Evolutionary conservation across 1,140 invertebrate genomes (phyloP), one percentile per base, ranked within the genome.

Genomic region (Cephus cinctus): DNA sequence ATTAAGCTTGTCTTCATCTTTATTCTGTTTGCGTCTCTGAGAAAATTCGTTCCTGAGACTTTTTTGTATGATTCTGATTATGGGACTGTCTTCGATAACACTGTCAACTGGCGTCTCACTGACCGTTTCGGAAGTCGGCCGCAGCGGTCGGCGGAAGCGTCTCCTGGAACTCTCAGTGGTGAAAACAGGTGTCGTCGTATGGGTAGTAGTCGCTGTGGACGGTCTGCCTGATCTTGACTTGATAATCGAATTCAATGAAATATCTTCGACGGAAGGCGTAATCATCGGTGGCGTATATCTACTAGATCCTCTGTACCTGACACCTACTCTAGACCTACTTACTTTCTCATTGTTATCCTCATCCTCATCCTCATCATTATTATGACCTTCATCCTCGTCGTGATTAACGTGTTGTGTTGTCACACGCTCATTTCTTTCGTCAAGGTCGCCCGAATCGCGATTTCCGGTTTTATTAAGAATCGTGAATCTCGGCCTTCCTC

Each of bases 241-340:
- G 9, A 20, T 19, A 19, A 38, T 25, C 32, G 44, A 36, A 9
- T 19, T 3, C 3, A 46, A 34, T 3, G 44, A 45, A 45, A 36
- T 46, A 19, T 38, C 34, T 11, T 36, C 21, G 2, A 27, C 14
- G 3, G 39, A 25, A 1, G 34, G 9, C 11, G 32, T 6, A 27
- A 38, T 25, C 0, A 36, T 48, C 11, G 63, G 35, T 40, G 63
- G 44, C 8, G 57, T 67, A 45, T 66, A 73, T 52, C 65, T 64
- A 54, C 47, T 69, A 30, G 54, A 51, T 31, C 69, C 73, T 51
- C 73, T 58, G 45, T 56, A 59, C 43, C 46, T 59, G 4, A 32
- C 40, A 42, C 43, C n/a, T 3, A 43, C 40, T 27, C 59, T 65
- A 35, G 63, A 56, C 40, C 58, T 54, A 54, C 49, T 60, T 27